Conservation (phyloP, 2,113 vertebrate genomes). For the Dolichallabes microphthalmus region DNA sequence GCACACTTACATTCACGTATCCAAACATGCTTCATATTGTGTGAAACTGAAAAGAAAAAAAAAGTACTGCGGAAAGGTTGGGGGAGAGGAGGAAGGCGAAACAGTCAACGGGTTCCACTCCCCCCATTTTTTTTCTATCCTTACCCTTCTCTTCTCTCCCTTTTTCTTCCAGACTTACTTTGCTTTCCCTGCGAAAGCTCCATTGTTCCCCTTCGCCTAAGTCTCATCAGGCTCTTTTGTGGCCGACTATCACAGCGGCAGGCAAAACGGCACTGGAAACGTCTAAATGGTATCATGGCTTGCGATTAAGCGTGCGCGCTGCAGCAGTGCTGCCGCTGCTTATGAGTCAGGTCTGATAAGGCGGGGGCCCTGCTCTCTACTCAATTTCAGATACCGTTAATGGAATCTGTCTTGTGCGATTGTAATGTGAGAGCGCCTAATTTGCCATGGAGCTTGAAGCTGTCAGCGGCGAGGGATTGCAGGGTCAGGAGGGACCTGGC, state of each 20-base stretch:
- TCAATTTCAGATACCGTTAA: constrained; percentile 99
- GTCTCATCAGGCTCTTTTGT: constrained; percentile 99
- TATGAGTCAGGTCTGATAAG: constrained; percentile 99
- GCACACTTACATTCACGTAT: constrained; percentile 8
- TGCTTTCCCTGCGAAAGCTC: constrained; percentile 99
- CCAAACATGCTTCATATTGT: constrained; percentile 14
- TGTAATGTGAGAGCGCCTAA: constrained; percentile 99
- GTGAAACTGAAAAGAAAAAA: constrained; percentile 35
- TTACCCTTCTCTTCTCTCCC: constrained; percentile 40
- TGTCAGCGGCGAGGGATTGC: constrained; percentile 99
- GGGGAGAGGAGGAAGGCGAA: constrained; percentile 66
- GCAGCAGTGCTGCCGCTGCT: constrained; percentile 85
- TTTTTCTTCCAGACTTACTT: constrained; percentile 90
- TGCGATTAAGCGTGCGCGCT: constrained; percentile 85
- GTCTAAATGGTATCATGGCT: constrained; percentile 99
- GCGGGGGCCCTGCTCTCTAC: constrained; percentile 94
- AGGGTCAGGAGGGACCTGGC: constrained; percentile 99
- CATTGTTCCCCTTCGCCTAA: constrained; percentile 98
- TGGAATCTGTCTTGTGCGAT: constrained; percentile 99
- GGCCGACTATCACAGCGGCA: constrained; percentile 99
- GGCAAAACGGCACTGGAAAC: constrained; percentile 98
- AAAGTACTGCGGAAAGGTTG: constrained; percentile 67
- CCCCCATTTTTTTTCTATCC: constrained; percentile 60
- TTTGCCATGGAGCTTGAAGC: constrained; percentile 99
- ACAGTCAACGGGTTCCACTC: constrained; percentile 90